A percentile compares a stretch with the other conserved stretches of the same genome.
Evolutionary conservation across 2,113 vertebrate species (phyloP).

Genomic region (Halichoeres trimaculatus): DNA sequence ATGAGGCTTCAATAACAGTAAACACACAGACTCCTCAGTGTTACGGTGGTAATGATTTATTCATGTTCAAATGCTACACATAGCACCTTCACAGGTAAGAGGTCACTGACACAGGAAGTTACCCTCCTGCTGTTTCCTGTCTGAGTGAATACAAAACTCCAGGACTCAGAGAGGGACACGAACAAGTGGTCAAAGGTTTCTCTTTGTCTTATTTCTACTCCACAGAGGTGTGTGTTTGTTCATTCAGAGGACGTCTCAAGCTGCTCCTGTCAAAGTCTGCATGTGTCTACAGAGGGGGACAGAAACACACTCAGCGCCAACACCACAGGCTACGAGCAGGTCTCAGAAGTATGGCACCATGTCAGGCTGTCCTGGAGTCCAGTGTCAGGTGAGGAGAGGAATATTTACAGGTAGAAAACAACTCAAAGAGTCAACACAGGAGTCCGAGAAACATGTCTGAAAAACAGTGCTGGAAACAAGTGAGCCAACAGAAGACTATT

Average conservation of each 20-base stretch:
- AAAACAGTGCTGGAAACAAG: slow-evolving; percentile 69
- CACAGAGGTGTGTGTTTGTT: slow-evolving; percentile 25
- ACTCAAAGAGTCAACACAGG: slow-evolving; percentile 30
- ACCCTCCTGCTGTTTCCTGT: slow-evolving; percentile 4
- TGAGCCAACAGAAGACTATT: slow-evolving; percentile 63
- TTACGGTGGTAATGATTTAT: slow-evolving; percentile 62
- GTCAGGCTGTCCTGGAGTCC: slow-evolving; percentile 61
- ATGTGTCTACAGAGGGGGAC: slow-evolving; percentile 43
- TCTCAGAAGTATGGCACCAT: slow-evolving; percentile 76
- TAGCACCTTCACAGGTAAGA: slow-evolving; percentile 53
- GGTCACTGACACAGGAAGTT: slow-evolving; percentile 20
- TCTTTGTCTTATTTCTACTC: background rate
- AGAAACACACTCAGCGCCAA: slow-evolving; percentile 11
- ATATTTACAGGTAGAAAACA: slow-evolving; percentile 63
- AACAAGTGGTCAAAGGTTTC: slow-evolving; percentile 8
- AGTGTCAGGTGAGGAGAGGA: slow-evolving; percentile 53
- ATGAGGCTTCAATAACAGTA: background rate
- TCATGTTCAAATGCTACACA: slow-evolving; percentile 61
- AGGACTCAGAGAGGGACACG: slow-evolving; percentile 20
- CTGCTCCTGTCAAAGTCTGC: slow-evolving; percentile 29
- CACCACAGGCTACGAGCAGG: slow-evolving; percentile 26
- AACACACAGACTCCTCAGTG: background rate
- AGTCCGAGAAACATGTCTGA: slow-evolving; percentile 50
- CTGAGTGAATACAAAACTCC: slow-evolving; percentile 37
- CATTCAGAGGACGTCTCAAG: slow-evolving; percentile 40